These are phyloP conservation scores for Pterobdella sp. DNA, from an alignment of 2,888 invertebrate species.

Conservation along the genomic window DNA sequence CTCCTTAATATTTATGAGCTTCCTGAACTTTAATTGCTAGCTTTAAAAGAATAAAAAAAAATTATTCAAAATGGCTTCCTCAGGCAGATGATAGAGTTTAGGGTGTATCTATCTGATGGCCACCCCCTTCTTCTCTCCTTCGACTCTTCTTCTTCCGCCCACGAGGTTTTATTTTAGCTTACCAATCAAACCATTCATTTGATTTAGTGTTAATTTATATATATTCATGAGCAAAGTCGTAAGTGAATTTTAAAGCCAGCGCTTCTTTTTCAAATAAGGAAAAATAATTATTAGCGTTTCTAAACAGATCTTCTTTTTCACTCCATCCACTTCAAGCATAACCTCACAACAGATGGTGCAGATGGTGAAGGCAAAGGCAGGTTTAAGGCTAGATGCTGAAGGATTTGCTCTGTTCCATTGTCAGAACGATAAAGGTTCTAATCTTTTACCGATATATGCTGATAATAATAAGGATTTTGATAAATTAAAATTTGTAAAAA, in stretches of 20 bases:
- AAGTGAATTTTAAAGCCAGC: background rate
- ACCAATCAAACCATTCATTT: background rate
- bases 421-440: slow-evolving; percentile 58
- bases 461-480: too few species aligned
- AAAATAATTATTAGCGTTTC: too few species aligned
- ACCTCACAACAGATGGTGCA: slow-evolving; percentile 67
- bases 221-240: background rate
- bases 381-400: slow-evolving; percentile 69
- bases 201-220: background rate
- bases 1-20: too few species aligned
- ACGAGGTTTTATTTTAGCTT: slow-evolving; percentile 55
- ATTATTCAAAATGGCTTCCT: too few species aligned
- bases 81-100: slow-evolving; percentile 76
- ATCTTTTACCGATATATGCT: background rate
- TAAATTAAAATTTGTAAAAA: too few species aligned
- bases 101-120: slow-evolving; percentile 85
- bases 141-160: slow-evolving; percentile 82
- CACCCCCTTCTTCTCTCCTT: slow-evolving; percentile 90
- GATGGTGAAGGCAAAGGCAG: slow-evolving; percentile 79
- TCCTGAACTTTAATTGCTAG: too few species aligned
- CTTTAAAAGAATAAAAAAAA: too few species aligned
- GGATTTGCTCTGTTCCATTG: slow-evolving; percentile 81
- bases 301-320: too few species aligned
- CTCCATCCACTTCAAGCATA: too few species aligned
- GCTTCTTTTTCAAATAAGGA: too few species aligned